A percentile compares a stretch with the other conserved stretches of the same genome.
These are phyloP conservation scores for Myxocyprinus asiaticus DNA, from an alignment of 2,113 vertebrate species.

Conservation along the genomic window DNA sequence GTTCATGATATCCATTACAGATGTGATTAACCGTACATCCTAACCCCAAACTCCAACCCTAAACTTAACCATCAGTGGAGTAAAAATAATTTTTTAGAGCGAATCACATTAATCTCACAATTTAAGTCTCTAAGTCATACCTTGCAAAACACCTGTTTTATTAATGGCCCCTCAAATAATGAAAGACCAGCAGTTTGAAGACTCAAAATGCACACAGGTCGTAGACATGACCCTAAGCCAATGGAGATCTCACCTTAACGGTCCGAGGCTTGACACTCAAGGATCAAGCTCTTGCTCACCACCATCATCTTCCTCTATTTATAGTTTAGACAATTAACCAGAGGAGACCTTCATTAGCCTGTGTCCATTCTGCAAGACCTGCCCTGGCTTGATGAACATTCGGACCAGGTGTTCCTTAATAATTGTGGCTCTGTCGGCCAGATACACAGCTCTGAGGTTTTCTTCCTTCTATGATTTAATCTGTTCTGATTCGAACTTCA, in stretches of 20 bases:
- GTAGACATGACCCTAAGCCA: background rate
- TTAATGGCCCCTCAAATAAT: constrained; percentile 7
- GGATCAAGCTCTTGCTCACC: constrained; percentile 27
- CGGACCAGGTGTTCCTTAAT: constrained; percentile 81
- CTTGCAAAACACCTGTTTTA: constrained; percentile 1
- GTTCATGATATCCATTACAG: too few relatives aligned
- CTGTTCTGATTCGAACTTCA: constrained; percentile 29
- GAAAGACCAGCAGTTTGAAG: background rate
- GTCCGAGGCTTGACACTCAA: constrained; percentile 6
- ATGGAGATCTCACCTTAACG: constrained; percentile 14
- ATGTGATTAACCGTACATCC: too few relatives aligned
- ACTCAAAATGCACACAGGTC: background rate
- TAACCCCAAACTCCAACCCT: too few relatives aligned
- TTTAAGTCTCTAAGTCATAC: background rate
- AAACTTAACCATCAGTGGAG: too few relatives aligned
- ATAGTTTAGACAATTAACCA: constrained; percentile 79
- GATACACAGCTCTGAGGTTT: constrained; percentile 70
- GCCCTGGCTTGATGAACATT: constrained; percentile 50
- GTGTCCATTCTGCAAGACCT: constrained; percentile 73
- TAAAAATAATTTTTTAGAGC: too few relatives aligned
- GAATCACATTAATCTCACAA: too few relatives aligned
- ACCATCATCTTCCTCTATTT: constrained; percentile 71
- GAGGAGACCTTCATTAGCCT: constrained; percentile 79
- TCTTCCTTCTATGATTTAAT: constrained; percentile 63
- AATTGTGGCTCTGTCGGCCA: constrained; percentile 74